A percentile compares a stretch with the other conserved stretches of the same genome.
phyloP scores from a whole-genome alignment of 2,797 vertebrate genomes.

The Chiroxiphia lanceolata region DNA sequence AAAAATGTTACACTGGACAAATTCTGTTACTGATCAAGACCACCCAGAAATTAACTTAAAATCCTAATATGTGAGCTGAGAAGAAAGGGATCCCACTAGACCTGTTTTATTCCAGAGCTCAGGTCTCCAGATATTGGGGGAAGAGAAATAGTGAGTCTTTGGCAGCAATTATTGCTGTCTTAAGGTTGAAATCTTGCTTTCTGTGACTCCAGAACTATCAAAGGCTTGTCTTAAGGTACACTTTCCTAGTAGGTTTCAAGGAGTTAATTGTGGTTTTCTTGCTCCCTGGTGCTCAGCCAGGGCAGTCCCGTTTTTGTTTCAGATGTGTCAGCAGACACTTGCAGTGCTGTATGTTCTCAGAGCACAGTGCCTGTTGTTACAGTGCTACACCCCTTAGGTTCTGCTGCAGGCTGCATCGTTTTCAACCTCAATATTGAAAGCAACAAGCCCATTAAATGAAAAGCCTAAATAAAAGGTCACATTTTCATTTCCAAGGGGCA shows the following conservation, averaged over 20 bases:
- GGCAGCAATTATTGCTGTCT: neutral
- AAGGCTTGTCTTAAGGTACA: neutral
- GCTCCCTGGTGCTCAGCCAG: neutral
- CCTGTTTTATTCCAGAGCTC: neutral
- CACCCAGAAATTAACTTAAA: neutral
- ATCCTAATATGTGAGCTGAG: neutral
- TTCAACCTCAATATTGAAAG: conserved; percentile 72
- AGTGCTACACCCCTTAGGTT: neutral
- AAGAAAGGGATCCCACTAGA: neutral
- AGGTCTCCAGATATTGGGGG: neutral
- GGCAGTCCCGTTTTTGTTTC: neutral
- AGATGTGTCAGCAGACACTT: neutral
- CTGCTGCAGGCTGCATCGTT: neutral
- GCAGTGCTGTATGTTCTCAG: neutral
- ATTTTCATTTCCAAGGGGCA: conserved; percentile 82
- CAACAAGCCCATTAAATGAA: conserved; percentile 82
- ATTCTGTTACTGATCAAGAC: neutral
- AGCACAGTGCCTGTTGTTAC: neutral
- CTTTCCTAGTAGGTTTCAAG: neutral
- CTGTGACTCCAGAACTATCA: neutral
- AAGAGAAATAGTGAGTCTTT: neutral
- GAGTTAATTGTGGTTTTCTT: neutral
- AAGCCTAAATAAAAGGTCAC: conserved; percentile 87
- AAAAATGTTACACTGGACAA: neutral
- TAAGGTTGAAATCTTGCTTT: neutral